These are phyloP conservation scores for Cirrhinus mrigala DNA, from an alignment of 2,797 vertebrate species.

Conservation along the genomic window DNA sequence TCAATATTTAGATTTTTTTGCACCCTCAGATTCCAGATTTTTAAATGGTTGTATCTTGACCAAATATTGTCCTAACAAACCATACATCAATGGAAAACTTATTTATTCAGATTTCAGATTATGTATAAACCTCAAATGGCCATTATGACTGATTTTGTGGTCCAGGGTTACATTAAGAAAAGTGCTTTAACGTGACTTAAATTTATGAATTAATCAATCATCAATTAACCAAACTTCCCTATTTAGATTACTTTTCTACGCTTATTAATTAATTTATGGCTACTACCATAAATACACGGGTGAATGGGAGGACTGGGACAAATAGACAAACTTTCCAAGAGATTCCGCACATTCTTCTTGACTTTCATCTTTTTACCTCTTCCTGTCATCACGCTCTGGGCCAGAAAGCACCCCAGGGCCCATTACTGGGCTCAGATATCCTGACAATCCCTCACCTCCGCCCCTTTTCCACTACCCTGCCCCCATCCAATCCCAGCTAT, in stretches of 20 bases:
- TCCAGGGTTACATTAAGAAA: too few relatives aligned
- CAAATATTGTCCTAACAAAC: too few relatives aligned
- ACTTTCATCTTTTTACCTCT: constrained; percentile 64
- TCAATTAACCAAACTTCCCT: neutral
- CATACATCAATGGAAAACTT: too few relatives aligned
- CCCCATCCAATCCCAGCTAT: constrained; percentile 22
- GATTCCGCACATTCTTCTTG: constrained; percentile 75
- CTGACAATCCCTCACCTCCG: constrained; percentile 59
- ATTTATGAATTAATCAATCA: neutral
- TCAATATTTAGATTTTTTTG: too few relatives aligned
- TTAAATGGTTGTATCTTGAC: too few relatives aligned
- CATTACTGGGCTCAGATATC: constrained; percentile 70
- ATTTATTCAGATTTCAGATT: too few relatives aligned
- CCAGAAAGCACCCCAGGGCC: constrained; percentile 62
- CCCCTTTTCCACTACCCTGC: constrained; percentile 15
- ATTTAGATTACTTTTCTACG: neutral
- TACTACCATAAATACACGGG: neutral
- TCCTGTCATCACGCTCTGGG: constrained; percentile 62
- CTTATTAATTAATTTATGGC: neutral
- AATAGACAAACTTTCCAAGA: constrained; percentile 62
- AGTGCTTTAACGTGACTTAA: neutral
- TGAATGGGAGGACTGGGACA: constrained; percentile 55
- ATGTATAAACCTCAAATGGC: too few relatives aligned
- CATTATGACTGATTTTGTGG: too few relatives aligned
- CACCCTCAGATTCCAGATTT: too few relatives aligned